Percentiles rank a stretch among this genome's conserved stretches.
phyloP scores from a whole-genome alignment of 2,797 vertebrate species.

The Aplochiton taeniatus region DNA sequence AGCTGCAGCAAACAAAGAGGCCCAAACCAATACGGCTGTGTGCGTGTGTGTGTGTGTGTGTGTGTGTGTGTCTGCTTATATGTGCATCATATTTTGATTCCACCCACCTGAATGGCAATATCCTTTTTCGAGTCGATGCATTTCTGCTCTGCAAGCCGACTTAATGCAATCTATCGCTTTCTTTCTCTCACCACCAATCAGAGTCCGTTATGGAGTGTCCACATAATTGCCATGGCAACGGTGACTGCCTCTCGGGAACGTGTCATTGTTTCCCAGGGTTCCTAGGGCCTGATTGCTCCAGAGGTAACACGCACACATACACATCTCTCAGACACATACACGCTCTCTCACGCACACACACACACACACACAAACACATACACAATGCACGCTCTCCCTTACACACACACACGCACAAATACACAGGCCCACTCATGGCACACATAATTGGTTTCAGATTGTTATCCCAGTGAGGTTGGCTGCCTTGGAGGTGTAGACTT shows the following conservation, averaged over 20 bases:
- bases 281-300: conserved; percentile 94
- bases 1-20: conserved; percentile 49
- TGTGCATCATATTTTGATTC: conserved; percentile 19
- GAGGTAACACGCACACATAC: conserved; percentile 78
- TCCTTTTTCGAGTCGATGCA: background rate
- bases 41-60: conserved; percentile 19
- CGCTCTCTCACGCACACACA: conserved; percentile 20
- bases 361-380: conserved; percentile 17
- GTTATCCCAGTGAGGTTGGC: conserved; percentile 29
- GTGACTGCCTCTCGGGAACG: conserved; percentile 96
- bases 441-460: conserved; percentile 49
- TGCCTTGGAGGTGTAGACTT: conserved; percentile 16
- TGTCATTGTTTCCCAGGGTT: conserved; percentile 99
- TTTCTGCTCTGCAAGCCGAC: conserved; percentile 1
- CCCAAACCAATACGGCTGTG: conserved; percentile 1
- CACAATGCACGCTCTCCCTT: no score
- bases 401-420: conserved; percentile 21
- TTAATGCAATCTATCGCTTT: conserved; percentile 12
- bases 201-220: conserved; percentile 98
- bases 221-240: conserved; percentile 98
- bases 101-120: conserved; percentile 9
- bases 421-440: conserved; percentile 8
- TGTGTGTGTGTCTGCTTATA: conserved; percentile 18
- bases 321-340: conserved; percentile 17
- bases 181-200: conserved; percentile 53